Percentiles rank a stretch among this genome's conserved stretches.
Conservation (phyloP, 2,888 invertebrate genomes). For the Lithophane leautieri region DNA sequence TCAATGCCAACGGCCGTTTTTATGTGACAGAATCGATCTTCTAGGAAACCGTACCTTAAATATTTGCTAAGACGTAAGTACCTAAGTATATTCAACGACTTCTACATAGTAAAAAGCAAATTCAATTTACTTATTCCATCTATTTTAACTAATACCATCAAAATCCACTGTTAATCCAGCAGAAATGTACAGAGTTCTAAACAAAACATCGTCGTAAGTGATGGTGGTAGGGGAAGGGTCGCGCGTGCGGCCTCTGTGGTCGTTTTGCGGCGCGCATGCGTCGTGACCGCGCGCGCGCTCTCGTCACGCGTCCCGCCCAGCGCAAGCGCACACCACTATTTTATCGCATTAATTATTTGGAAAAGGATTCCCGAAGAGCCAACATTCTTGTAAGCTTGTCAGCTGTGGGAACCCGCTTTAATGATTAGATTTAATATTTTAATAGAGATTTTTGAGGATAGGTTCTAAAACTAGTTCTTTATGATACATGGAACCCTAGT, state of each 20-base stretch:
- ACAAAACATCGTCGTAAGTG: constrained; percentile 50
- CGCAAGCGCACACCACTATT: constrained; percentile 85
- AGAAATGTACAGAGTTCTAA: constrained; percentile 60
- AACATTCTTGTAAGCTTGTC: constrained; percentile 81
- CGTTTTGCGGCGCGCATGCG: constrained; percentile 84
- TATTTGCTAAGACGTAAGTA: background rate
- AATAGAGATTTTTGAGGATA: constrained; percentile 7
- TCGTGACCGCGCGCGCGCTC: constrained; percentile 89
- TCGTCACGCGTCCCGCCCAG: constrained; percentile 85
- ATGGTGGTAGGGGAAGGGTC: constrained; percentile 74
- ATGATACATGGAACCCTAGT: background rate
- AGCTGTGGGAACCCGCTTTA: constrained; percentile 78
- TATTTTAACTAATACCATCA: constrained; percentile 2
- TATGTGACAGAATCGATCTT: too few relatives aligned
- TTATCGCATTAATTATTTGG: constrained; percentile 90
- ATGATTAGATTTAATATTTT: constrained; percentile 49
- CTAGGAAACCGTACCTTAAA: too few relatives aligned
- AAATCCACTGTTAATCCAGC: constrained; percentile 31
- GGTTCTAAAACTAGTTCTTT: background rate
- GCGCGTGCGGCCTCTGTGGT: constrained; percentile 85
- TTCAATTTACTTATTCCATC: background rate
- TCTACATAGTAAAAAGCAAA: too few relatives aligned
- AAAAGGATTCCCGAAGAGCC: constrained; percentile 86
- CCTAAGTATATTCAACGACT: background rate
- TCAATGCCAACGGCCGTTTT: too few relatives aligned